Evolutionary conservation across 1,140 invertebrate species (phyloP).

Genomic region (Drosophila melanica): DNA sequence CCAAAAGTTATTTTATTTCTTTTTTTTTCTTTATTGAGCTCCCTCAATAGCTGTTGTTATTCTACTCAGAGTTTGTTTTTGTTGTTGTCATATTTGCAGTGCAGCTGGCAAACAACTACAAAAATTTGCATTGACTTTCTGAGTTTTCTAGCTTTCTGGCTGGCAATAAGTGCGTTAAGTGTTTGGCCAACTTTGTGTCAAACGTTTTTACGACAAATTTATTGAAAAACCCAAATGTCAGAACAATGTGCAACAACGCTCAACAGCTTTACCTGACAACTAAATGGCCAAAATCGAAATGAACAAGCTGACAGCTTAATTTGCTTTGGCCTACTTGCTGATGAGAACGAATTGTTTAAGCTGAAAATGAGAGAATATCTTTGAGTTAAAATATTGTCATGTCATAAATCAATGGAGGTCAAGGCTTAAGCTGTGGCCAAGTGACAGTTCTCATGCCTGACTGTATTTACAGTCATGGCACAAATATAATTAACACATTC

Average conservation of each 20-base stretch:
- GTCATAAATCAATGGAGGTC: background rate
- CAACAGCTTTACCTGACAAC: slow-evolving; percentile 52
- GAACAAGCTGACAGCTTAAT: slow-evolving; percentile 24
- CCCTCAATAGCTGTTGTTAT: too few species aligned
- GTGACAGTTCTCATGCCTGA: background rate
- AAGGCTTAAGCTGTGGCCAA: slow-evolving; percentile 1
- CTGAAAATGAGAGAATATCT: background rate
- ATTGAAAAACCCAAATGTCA: slow-evolving; percentile 62
- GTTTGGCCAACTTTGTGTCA: slow-evolving; percentile 60
- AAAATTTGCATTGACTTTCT: slow-evolving; percentile 42
- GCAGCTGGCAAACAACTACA: too few species aligned
- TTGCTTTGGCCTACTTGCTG: slow-evolving; percentile 17
- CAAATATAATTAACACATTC: slow-evolving; percentile 33
- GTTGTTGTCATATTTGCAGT: slow-evolving; percentile 23
- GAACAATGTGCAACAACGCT: slow-evolving; percentile 50
- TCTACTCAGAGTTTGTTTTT: background rate
- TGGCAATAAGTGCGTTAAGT: slow-evolving; percentile 62
- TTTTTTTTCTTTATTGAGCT: background rate
- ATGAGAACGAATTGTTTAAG: background rate
- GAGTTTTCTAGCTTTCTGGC: slow-evolving; percentile 25
- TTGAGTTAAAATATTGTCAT: background rate
- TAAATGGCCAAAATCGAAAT: slow-evolving; percentile 16
- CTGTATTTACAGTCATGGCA: slow-evolving; percentile 8
- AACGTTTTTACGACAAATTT: slow-evolving; percentile 58
- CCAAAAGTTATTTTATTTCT: background rate